Conservation (phyloP, 2,797 vertebrate genomes). For the Hylomyscus alleni region DNA sequence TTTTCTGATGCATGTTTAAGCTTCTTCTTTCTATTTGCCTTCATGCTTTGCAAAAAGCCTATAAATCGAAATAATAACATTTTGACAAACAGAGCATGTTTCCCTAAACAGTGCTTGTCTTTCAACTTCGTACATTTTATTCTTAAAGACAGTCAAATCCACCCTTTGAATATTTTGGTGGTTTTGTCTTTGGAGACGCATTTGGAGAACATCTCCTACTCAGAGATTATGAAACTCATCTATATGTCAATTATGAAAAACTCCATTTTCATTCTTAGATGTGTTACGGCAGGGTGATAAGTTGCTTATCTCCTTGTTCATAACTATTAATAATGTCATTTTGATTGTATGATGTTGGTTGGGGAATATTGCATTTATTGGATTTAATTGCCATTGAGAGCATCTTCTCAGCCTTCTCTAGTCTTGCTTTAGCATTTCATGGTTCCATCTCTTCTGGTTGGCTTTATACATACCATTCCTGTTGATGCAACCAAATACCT, state of each 20-base stretch:
- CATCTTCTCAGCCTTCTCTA: not conserved
- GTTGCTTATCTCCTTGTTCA: not conserved
- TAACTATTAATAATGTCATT: not conserved
- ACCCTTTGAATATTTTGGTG: not conserved
- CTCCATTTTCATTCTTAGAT: not conserved
- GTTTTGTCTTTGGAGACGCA: not conserved
- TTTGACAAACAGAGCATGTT: not conserved
- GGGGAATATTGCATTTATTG: not conserved
- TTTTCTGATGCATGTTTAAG: not conserved
- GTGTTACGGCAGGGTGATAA: not conserved
- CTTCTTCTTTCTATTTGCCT: not conserved
- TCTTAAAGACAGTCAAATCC: not conserved
- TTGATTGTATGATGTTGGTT: not conserved
- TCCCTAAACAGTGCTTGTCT: not conserved
- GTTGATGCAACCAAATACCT: not conserved
- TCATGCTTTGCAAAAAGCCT: not conserved
- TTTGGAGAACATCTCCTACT: not conserved
- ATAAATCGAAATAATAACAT: not conserved
- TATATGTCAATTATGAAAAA: not conserved
- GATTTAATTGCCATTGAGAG: not conserved
- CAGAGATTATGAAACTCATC: not conserved
- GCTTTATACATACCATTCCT: not conserved
- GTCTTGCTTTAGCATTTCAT: not conserved
- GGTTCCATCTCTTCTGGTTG: not conserved
- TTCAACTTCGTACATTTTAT: not conserved